Base-by-base conservation (phyloP, 2,113 vertebrate genomes). In the Aplodontia rufa region DNA sequence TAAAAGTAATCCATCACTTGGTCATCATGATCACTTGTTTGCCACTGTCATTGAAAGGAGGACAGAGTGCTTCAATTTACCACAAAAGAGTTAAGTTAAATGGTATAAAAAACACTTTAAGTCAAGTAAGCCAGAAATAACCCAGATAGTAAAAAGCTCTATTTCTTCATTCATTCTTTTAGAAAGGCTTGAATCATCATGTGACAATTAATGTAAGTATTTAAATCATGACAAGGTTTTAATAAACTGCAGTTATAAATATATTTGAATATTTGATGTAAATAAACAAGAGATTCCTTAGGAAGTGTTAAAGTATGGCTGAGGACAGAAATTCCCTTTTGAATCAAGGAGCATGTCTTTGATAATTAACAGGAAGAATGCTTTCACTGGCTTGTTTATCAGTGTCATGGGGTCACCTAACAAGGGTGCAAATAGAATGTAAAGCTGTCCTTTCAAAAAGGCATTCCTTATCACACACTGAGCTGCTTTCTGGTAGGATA, bases 121-220 rank as follows among this genome's bases (percentile, higher is more conserved):
- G 93, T 62, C 60, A 82, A 60, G 76, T 80, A 90, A 94, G n/a
- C 72, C 49, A 88, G 69, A 91, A 94, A 66, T 20, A 84, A 84
- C 22, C 30, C 24, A 9, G n/a, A 45, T 60, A 89, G 40, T 47
- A 78, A 94, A 96, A 69, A 64, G 40, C 78, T 58, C n/a, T 45
- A 53, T 91, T 94, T 90, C 45, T 94, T 85, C 45, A 88, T 76
- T 79, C 28, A n/a, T 94, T 42, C 42, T 80, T 94, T 93, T 87
- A 83, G 26, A 94, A 83, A 90, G 55, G 8, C 91, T 93, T 80
- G 42, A 94, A 37, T 91, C 71, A 86, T 16, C 30, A 53, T 40
- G 28, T 82, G 66, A 93, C 47, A 62, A 93, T 66, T 75, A 30
- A 17, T 91, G 60, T 84, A 79, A 66, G 58, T 91, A 86, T 96